Base-by-base conservation (phyloP, 2,113 vertebrate species). In the Ageneiosus marmoratus region DNA sequence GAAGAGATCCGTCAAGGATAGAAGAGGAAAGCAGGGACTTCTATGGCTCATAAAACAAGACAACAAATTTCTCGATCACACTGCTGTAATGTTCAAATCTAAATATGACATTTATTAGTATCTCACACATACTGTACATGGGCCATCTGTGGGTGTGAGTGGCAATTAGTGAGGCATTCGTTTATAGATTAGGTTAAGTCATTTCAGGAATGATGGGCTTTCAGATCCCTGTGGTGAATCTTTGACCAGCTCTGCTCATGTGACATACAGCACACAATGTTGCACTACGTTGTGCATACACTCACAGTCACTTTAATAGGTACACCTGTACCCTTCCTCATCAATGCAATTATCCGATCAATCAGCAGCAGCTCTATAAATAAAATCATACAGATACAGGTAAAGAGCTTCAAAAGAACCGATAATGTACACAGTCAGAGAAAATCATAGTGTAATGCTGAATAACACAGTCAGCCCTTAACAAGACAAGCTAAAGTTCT, bases 11-110 rank as follows among this genome's bases (percentile, higher is more conserved):
- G 18, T 34, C 32, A 82, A 82, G 20, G 76, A 62, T 62, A 53
- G 70, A 51, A 82, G 34, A 51, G 51, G 80, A 55, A 50, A 53
- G 62, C 32, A 37, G 76, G 34, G 34, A 37, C 22, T 76, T 53
- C 5, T 60, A 51, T 55, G 56, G 46, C 18, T 27, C 27, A 41
- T 67, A 55, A 41, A 22, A 11, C n/a, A 72, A 18, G 1, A 27
- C 27, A 22, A 2, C 22, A 65, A 74, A 18, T 55, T 79, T 34
- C 50, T 70, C 60, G 67, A 41, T 46, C 24, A 3, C 24, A n/a
- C 32, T 76, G 29, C 4, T 46, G 37, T 65, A 69, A 18, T 41
- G 29, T 62, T 62, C 13, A 15, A 62, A 32, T 41, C 16, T 15
- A 70, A 70, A 44, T 70, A 70, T 12, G 3, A 11, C 11, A 22